phyloP scores from a whole-genome alignment of 2,888 invertebrate species.

The Heliconius charithonia region DNA sequence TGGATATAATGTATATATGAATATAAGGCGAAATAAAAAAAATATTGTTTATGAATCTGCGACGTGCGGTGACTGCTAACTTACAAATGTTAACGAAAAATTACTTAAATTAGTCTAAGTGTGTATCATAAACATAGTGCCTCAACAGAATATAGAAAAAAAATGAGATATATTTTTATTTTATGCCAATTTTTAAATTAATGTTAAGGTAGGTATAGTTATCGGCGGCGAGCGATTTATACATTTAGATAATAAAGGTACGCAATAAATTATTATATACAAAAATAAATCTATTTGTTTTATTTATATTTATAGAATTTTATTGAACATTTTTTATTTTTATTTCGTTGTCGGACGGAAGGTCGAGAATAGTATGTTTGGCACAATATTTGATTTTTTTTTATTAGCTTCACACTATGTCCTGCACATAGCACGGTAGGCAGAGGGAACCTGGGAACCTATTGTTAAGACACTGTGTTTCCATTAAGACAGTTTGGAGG shows the following conservation, averaged over 20 bases:
- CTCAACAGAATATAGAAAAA: slow-evolving; percentile 52
- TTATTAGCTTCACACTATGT: too few species aligned
- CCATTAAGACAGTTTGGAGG: too few species aligned
- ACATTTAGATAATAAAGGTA: slow-evolving; percentile 46
- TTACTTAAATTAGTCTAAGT: slow-evolving; percentile 45
- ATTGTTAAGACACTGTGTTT: too few species aligned
- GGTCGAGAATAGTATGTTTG: too few species aligned
- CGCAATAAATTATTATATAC: slow-evolving; percentile 52
- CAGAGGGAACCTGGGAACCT: too few species aligned
- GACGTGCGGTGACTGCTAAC: slow-evolving; percentile 16
- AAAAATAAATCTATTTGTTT: slow-evolving; percentile 36
- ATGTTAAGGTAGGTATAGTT: slow-evolving; percentile 48
- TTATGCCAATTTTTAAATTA: slow-evolving; percentile 54
- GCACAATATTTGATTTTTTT: too few species aligned
- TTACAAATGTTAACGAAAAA: slow-evolving; percentile 40
- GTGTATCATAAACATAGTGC: slow-evolving; percentile 51
- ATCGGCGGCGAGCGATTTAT: slow-evolving; percentile 44
- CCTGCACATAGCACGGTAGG: too few species aligned
- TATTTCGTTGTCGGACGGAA: too few species aligned
- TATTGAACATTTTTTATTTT: not conserved
- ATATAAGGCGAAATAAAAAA: not conserved
- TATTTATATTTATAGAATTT: slow-evolving; percentile 3
- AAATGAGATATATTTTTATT: slow-evolving; percentile 53
- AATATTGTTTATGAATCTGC: not conserved
- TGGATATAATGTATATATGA: slow-evolving; percentile 15